Evolutionary conservation across 2,113 vertebrate genomes (phyloP), one percentile per base, ranked within the genome.

Genomic region (Pantherophis guttatus): DNA sequence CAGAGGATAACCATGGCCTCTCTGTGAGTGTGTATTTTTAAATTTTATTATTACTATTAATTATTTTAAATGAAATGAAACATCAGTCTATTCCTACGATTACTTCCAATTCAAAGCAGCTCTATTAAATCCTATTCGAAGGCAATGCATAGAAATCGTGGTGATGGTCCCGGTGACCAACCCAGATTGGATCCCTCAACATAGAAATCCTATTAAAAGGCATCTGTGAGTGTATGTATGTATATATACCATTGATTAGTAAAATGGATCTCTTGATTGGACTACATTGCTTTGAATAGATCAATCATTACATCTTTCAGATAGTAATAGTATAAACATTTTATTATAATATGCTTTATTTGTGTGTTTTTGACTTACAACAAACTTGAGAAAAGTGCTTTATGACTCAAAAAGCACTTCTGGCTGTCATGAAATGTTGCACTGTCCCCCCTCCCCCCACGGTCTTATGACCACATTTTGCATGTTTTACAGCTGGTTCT

Each of bases 1-100:
- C 97, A 98, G 95, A 98, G 98, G 7, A 98, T 99, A 91, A 97
- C 98, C 57, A 99, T 99, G 99, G 98, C 99, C 92, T 98, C 98
- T 86, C 98, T 97, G 99, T 99, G 97, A 98, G 98, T 98, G 11
- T 44, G 15, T 85, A 95, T 96, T 96, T 91, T 94, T 26, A 62
- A 86, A 75, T 24, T 59, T 65, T n/a, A 53, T 21, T 90, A 90
- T 65, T 15, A 3, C 17, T 29, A 24, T 15, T 33, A 54, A 52
- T 89, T 90, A 59, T 59, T 90, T 93, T 58, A 58, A 17, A 11
- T 26, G 48, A n/a, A 90, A 62, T 90, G 62, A 81, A 92, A 58
- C 48, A 54, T 52, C 23, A 70, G 86, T 29, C 39, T 86, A 58
- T 86, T 19, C 19, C 44, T 39, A 33, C 13, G 50, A 75, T 13